Evolutionary conservation across 2,888 invertebrate species (phyloP), one percentile per base, ranked within the genome.

Genomic region (Eremobia ochroleuca): DNA sequence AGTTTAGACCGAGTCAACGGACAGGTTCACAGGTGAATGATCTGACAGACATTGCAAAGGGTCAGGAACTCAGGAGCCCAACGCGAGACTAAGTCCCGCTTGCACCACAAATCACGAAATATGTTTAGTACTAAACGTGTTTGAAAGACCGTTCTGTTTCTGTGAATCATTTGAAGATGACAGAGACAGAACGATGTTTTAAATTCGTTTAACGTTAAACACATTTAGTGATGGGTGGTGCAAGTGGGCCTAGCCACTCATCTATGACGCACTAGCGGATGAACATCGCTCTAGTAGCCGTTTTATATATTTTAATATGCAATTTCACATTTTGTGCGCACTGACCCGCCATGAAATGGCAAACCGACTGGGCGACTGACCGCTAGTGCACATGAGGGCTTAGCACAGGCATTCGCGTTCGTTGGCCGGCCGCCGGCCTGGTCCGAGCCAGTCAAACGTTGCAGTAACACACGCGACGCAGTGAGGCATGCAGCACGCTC

Each of bases 401-500:
- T 6, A 55, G 43, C 31, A 31, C 13, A 21, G 13, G 43, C 25
- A 9, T 58, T 37, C 28, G 31, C 28, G 28, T 11, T n/a, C 28
- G 13, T 4, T 25, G 64, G 28, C 25, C 4, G n/a, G n/a, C n/a
- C 37, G 25, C 28, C 46, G 13, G 11, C 40, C 40, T 52, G 18
- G 6, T 9, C 8, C n/a, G 34, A 21, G 18, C 11, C 6, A 66
- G 52, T 52, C 28, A 31, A 21, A 55, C 46, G 62, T 49, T 43
- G 34, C 59, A 28, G 21, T 21, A 18, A 43, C 2, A 62, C 25
- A 70, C 40, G 34, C 40, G 37, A 58, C 43, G 34, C n/a, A 34
- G 58, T 49, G 61, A 67, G 21, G 49, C 81, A 81, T 81, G 81
- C 81, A 79, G 2, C 52, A 62, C 28, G 25, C 34, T 62, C 34